Percentiles rank a stretch among this genome's conserved stretches.
Evolutionary conservation across 1,140 invertebrate genomes (phyloP).

Genomic region (Anoplophora glabripennis): DNA sequence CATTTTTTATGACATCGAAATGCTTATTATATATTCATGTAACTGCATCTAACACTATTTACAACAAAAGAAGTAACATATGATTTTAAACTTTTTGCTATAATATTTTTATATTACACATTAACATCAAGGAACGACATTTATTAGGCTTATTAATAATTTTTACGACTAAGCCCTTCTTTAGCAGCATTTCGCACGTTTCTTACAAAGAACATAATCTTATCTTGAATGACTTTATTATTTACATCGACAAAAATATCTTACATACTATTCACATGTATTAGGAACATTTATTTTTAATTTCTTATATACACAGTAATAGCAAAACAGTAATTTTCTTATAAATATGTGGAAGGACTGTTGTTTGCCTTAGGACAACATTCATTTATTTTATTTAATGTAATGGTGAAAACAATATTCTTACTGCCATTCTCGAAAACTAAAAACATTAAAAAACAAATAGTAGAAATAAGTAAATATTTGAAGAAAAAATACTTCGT

Average conservation of each 20-base stretch:
- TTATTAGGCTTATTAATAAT: conserved; percentile 34
- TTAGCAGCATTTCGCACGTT: conserved; percentile 27
- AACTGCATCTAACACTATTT: conserved; percentile 1
- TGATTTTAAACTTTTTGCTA: conserved; percentile 3
- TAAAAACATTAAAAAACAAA: no score
- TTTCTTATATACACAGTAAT: conserved; percentile 30
- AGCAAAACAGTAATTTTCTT: conserved; percentile 31
- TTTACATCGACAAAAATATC: conserved; percentile 36
- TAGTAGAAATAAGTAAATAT: not conserved
- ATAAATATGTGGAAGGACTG: conserved; percentile 32
- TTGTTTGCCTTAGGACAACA: conserved; percentile 28
- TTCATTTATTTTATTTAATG: conserved; percentile 26
- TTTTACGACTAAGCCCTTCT: conserved; percentile 45
- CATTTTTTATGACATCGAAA: not conserved
- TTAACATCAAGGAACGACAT: conserved; percentile 38
- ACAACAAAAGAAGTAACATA: conserved; percentile 10
- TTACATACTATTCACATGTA: conserved; percentile 34
- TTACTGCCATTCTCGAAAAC: conserved; percentile 17
- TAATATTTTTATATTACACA: conserved; percentile 21
- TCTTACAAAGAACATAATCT: conserved; percentile 17
- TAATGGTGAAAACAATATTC: conserved; percentile 29
- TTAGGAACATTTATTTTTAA: conserved; percentile 42
- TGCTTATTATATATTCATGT: not conserved
- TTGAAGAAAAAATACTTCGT: conserved; percentile 5
- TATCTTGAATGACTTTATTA: conserved; percentile 13